A percentile compares a stretch with the other conserved stretches of the same genome.
phyloP scores from a whole-genome alignment of 1,140 invertebrate genomes.

The Colletes gigas region DNA sequence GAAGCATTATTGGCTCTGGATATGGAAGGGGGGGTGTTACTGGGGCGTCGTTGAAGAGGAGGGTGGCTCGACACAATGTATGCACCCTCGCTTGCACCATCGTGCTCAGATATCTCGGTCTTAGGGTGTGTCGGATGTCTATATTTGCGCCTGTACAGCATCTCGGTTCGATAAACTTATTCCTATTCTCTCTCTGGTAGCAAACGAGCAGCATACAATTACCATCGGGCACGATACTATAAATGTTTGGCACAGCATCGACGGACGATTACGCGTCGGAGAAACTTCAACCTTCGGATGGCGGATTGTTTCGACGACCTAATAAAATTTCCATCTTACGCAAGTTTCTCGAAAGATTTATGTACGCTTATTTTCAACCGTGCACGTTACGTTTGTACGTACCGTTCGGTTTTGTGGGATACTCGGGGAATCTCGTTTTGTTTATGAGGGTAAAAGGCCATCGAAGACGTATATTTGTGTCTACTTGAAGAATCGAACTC shows the following conservation, averaged over 20 bases:
- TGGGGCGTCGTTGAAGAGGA: conserved; percentile 62
- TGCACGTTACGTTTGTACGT: too few relatives aligned
- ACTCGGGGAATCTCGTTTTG: too few relatives aligned
- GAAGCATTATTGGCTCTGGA: conserved; percentile 63
- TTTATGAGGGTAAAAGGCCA: too few relatives aligned
- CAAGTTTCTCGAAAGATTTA: too few relatives aligned
- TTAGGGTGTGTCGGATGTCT: conserved; percentile 68
- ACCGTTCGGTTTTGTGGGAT: too few relatives aligned
- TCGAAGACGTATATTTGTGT: too few relatives aligned
- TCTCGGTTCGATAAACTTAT: conserved; percentile 64
- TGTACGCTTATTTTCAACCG: too few relatives aligned
- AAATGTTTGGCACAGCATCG: background rate
- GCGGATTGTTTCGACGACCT: too few relatives aligned
- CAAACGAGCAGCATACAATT: conserved; percentile 36
- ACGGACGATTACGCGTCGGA: background rate
- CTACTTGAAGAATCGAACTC: too few relatives aligned
- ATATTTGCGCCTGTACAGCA: conserved; percentile 63
- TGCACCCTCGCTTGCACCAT: conserved; percentile 59
- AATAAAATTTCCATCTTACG: too few relatives aligned
- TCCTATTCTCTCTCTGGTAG: conserved; percentile 39
- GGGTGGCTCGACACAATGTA: conserved; percentile 62
- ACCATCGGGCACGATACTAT: conserved; percentile 14
- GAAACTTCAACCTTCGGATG: background rate
- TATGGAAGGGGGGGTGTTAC: conserved; percentile 63
- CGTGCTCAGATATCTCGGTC: conserved; percentile 61